These are phyloP conservation scores for Hesperia comma DNA, from an alignment of 2,888 invertebrate species.

Conservation along the genomic window DNA sequence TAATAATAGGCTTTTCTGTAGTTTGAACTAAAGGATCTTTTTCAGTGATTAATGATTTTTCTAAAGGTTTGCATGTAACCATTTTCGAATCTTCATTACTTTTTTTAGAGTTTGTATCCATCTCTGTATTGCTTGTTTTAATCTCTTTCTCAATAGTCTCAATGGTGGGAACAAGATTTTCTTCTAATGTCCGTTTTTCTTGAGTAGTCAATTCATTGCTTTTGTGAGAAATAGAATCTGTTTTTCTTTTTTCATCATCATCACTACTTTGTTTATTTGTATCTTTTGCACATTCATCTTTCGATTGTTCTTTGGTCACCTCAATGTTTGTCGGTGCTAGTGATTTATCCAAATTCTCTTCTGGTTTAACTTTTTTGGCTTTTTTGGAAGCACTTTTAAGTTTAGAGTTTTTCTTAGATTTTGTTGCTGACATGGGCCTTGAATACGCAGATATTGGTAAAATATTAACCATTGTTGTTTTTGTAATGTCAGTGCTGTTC, in stretches of 20 bases:
- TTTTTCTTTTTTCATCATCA: slow-evolving; percentile 15
- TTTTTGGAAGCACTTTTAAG: slow-evolving; percentile 50
- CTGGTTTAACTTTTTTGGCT: slow-evolving; percentile 41
- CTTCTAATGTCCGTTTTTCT: background rate
- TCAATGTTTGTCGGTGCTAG: slow-evolving; percentile 4
- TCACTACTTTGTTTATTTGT: slow-evolving; percentile 27
- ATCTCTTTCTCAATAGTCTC: background rate
- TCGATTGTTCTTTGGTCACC: slow-evolving; percentile 7
- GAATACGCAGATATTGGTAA: slow-evolving; percentile 80
- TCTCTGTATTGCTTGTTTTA: slow-evolving; percentile 2
- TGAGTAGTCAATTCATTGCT: slow-evolving; percentile 17
- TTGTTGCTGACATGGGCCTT: slow-evolving; percentile 67
- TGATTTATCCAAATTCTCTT: slow-evolving; percentile 28
- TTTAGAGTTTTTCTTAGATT: slow-evolving; percentile 64
- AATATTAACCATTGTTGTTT: slow-evolving; percentile 80
- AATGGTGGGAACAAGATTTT: background rate
- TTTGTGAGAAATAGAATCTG: background rate
- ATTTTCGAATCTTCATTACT: slow-evolving; percentile 9
- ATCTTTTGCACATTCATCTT: slow-evolving; percentile 16
- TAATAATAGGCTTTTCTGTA: slow-evolving; percentile 47
- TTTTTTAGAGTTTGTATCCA: slow-evolving; percentile 8
- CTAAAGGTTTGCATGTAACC: background rate
- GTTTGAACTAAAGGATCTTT: slow-evolving; percentile 1
- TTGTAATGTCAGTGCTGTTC: slow-evolving; percentile 70
- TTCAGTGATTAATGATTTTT: slow-evolving; percentile 13